Base-by-base conservation (phyloP, 2,888 invertebrate species). In the Melanostoma scalare region DNA sequence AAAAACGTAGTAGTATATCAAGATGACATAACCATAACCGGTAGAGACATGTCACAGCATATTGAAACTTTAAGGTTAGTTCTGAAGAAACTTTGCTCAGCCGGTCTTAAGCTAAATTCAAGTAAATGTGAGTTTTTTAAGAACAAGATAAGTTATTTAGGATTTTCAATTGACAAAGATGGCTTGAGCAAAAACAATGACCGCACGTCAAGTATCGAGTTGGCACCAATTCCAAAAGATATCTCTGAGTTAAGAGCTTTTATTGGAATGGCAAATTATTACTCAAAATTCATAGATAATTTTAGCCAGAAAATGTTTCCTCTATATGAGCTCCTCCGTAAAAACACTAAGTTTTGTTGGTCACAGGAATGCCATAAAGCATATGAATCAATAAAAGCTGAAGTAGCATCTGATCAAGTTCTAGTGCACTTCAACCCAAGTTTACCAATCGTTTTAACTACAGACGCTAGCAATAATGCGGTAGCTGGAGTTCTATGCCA, bases 161-260 rank as follows among this genome's bases (percentile, higher is more conserved):
- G 82, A 10, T 63, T 63, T 67, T 35, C n/a, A 0, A 87, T 89
- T 20, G 20, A 20, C 20, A 20, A 20, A 20, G 20, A 20, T 20
- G 20, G 20, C 20, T 20, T 20, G 20, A 56, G 52, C 2, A 88
- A 86, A 20, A 77, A 85, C 44, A 74, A 79, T 1, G 80, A 85
- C 0, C 87, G 87, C 56, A 75, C 88, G 0, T 8, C 53, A 31
- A 86, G 85, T 1, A 86, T 88, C 6, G 4, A 82, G 1, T 55
- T 86, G 0, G 84, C 86, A 8, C 86, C 86, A 3, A 80, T 6
- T 46, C 88, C 88, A 8, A 67, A 52, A 8, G 77, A 86, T 63
- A 71, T 85, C 0, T 58, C 69, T 5, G 85, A 87, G 65, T 73
- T 89, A 0, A 86, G 86, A 48, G 85, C 88, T 2, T 89, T 89